A percentile compares a stretch with the other conserved stretches of the same genome.
phyloP scores from a whole-genome alignment of 2,888 invertebrate species.

The Drosophila hamatofila region DNA sequence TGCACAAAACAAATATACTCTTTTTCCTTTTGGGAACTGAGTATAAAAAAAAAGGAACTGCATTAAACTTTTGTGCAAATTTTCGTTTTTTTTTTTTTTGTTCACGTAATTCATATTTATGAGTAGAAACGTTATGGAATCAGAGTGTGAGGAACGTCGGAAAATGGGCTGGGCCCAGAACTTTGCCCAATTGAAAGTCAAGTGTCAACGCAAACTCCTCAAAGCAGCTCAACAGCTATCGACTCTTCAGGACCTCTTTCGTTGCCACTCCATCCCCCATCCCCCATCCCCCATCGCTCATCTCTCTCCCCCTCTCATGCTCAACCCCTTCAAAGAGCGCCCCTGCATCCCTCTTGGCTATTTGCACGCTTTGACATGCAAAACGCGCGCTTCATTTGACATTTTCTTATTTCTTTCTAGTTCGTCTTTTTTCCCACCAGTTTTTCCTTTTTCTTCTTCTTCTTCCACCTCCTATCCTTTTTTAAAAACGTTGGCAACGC shows the following conservation, averaged over 20 bases:
- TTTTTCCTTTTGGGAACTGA: neutral
- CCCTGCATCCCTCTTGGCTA: constrained; percentile 28
- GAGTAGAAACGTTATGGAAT: constrained; percentile 11
- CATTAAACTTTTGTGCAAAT: constrained; percentile 73
- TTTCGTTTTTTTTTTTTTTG: constrained; percentile 42
- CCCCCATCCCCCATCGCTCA: neutral
- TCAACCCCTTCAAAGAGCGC: neutral
- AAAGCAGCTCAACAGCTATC: constrained; percentile 59
- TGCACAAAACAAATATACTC: neutral
- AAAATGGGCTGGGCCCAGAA: neutral
- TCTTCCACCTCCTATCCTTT: neutral
- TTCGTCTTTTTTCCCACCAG: constrained; percentile 9
- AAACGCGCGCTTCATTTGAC: constrained; percentile 79
- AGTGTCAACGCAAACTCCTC: constrained; percentile 78
- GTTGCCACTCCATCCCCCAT: constrained; percentile 33
- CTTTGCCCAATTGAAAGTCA: constrained; percentile 76
- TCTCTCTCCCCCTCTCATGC: no score
- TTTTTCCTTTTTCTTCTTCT: neutral
- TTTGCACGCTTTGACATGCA: constrained; percentile 76
- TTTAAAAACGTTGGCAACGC: constrained; percentile 32
- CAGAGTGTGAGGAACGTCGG: neutral
- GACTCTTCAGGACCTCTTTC: constrained; percentile 61
- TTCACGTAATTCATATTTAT: constrained; percentile 75
- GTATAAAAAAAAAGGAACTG: constrained; percentile 47
- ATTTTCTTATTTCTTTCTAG: constrained; percentile 59